Percentiles rank a stretch among this genome's conserved stretches.
These are phyloP conservation scores for Epicauta chinensis DNA, from an alignment of 1,140 invertebrate species.

Conservation along the genomic window DNA sequence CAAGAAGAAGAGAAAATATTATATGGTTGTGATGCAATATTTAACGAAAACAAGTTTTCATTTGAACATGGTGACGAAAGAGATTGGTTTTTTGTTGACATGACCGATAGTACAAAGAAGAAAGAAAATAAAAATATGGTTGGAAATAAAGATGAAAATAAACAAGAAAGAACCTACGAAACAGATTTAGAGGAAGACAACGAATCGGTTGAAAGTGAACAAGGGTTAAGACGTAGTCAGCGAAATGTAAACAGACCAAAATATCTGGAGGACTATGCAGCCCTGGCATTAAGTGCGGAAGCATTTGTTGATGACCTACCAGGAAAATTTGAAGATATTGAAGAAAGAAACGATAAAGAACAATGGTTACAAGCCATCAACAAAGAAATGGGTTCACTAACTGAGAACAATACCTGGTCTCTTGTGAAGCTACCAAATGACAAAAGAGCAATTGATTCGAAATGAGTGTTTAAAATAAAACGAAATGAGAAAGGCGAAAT, in stretches of 20 bases:
- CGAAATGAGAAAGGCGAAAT: slow-evolving; percentile 25
- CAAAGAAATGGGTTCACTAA: slow-evolving; percentile 30
- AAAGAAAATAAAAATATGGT: neutral
- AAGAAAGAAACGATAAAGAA: slow-evolving; percentile 4
- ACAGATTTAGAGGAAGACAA: neutral
- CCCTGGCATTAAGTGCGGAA: slow-evolving; percentile 1
- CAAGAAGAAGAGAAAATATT: neutral
- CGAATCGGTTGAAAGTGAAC: neutral
- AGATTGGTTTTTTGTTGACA: too few species aligned
- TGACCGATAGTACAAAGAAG: neutral
- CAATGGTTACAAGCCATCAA: slow-evolving; percentile 38
- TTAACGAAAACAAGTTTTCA: neutral
- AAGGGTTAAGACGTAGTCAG: too few species aligned
- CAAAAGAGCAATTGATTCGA: slow-evolving; percentile 24
- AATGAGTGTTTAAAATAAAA: slow-evolving; percentile 38
- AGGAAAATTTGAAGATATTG: neutral
- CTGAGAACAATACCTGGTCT: slow-evolving; percentile 36
- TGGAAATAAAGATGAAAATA: neutral
- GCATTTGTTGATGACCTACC: neutral
- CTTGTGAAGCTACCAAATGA: slow-evolving; percentile 23
- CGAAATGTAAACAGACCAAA: too few species aligned
- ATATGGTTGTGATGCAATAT: slow-evolving; percentile 1
- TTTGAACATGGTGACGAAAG: neutral
- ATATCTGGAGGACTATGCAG: slow-evolving; percentile 5
- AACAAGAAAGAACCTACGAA: neutral